Percentiles rank a stretch among this genome's conserved stretches.
These are phyloP conservation scores for Caenorhabditis tropicalis DNA, from an alignment of 1,140 invertebrate species.

Conservation along the genomic window DNA sequence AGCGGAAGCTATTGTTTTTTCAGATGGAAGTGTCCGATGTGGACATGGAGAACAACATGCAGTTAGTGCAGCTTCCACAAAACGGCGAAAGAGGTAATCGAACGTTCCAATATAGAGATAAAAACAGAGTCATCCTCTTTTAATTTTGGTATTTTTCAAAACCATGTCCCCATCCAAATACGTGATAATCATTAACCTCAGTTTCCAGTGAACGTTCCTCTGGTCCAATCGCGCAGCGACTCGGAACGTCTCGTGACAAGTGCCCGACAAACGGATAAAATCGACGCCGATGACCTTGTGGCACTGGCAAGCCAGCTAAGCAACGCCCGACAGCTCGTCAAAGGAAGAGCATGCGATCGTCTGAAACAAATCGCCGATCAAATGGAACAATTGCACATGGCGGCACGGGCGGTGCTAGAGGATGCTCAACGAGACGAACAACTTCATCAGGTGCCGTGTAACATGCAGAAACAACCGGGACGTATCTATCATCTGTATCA, in stretches of 20 bases:
- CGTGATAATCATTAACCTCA: background rate
- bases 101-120: no score
- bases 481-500: slow-evolving; percentile 79
- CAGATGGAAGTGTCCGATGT: background rate
- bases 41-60: background rate
- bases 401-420: slow-evolving; percentile 77
- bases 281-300: slow-evolving; percentile 41
- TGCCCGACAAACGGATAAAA: slow-evolving; percentile 36
- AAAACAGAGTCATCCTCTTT: no score
- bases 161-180: no score
- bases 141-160: no score
- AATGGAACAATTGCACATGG: slow-evolving; percentile 65
- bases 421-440: slow-evolving; percentile 77
- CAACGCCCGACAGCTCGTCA: slow-evolving; percentile 42
- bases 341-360: slow-evolving; percentile 43
- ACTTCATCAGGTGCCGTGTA: slow-evolving; percentile 79
- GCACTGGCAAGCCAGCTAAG: slow-evolving; percentile 43
- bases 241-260: slow-evolving; percentile 9
- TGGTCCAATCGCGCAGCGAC: background rate
- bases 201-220: slow-evolving; percentile 1
- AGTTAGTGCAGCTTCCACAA: background rate
- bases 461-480: slow-evolving; percentile 80
- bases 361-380: slow-evolving; percentile 48
- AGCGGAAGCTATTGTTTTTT: background rate
- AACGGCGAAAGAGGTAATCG: background rate